A percentile compares a stretch with the other conserved stretches of the same genome.
Evolutionary conservation across 2,797 vertebrate genomes (phyloP).

Genomic region (Syngnathus rostellatus): DNA sequence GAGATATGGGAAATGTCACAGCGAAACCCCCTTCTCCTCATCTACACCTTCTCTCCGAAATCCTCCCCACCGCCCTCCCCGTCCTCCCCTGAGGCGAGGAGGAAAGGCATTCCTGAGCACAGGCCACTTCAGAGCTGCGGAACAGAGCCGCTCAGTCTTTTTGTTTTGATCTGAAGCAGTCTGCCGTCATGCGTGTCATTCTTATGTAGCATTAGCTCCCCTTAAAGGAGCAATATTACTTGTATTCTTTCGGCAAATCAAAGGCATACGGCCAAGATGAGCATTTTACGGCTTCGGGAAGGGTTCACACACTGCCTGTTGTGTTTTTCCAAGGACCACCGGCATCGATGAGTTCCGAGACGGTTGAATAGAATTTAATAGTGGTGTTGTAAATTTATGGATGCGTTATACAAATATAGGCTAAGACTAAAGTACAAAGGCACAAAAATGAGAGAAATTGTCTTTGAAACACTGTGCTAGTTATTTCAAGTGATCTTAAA

Average conservation of each 20-base stretch:
- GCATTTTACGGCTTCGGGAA: constrained; percentile 24
- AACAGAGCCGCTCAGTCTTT: constrained; percentile 26
- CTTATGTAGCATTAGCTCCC: constrained; percentile 13
- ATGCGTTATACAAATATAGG: not conserved
- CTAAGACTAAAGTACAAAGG: not conserved
- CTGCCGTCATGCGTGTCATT: constrained; percentile 21
- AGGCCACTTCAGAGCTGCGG: constrained; percentile 45
- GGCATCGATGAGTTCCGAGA: constrained; percentile 25
- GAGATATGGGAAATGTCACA: constrained; percentile 65
- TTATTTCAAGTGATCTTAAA: not conserved
- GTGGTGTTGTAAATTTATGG: constrained; percentile 8
- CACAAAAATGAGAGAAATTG: not conserved
- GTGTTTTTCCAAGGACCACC: constrained; percentile 22
- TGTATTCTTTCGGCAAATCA: constrained; percentile 5
- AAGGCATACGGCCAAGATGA: constrained; percentile 27
- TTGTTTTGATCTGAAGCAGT: constrained; percentile 19
- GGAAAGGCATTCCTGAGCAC: constrained; percentile 57
- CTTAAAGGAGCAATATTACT: constrained; percentile 38
- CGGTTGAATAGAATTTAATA: constrained; percentile 16
- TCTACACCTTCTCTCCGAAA: constrained; percentile 8
- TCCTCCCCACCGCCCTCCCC: constrained; percentile 18
- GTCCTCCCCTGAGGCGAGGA: constrained; percentile 51
- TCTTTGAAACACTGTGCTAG: not conserved
- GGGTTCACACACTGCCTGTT: constrained; percentile 13
- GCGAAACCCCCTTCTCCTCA: constrained; percentile 26